Percentiles rank a stretch among this genome's conserved stretches.
phyloP scores from a whole-genome alignment of 2,888 invertebrate species.

The Ichneumoninae sp. region DNA sequence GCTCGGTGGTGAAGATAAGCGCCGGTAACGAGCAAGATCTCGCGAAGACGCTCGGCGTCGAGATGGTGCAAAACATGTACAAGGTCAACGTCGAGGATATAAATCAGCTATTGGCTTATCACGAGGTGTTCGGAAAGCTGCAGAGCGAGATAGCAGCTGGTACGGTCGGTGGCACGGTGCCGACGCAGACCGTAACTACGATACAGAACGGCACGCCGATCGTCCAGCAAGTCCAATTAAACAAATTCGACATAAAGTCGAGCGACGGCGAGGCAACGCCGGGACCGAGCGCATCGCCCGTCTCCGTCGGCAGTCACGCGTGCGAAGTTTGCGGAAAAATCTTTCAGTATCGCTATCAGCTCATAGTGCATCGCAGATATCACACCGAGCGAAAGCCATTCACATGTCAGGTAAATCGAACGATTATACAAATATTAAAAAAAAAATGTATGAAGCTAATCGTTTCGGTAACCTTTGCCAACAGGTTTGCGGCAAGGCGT shows the following conservation, averaged over 20 bases:
- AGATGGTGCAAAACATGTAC: conserved; percentile 93
- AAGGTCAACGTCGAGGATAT: conserved; percentile 93
- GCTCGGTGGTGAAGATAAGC: conserved; percentile 90
- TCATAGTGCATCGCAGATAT: conserved; percentile 94
- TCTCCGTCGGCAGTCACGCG: conserved; percentile 88
- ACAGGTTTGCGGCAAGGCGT: conserved; percentile 93
- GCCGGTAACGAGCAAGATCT: conserved; percentile 87
- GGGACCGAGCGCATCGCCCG: conserved; percentile 86
- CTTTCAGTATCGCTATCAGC: conserved; percentile 94
- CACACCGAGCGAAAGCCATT: conserved; percentile 94
- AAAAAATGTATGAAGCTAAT: not conserved
- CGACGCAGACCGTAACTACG: conserved; percentile 83
- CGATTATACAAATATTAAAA: not conserved
- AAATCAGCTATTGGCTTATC: conserved; percentile 93
- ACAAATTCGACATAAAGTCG: conserved; percentile 82
- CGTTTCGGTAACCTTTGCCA: conserved; percentile 76
- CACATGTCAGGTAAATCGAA: conserved; percentile 86
- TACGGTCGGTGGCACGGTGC: conserved; percentile 82
- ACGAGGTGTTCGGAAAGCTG: conserved; percentile 92
- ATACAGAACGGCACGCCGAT: conserved; percentile 83
- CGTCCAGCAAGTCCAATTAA: conserved; percentile 82
- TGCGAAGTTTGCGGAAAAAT: conserved; percentile 95
- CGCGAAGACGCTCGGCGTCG: conserved; percentile 87
- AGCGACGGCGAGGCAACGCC: conserved; percentile 82
- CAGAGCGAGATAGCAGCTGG: conserved; percentile 86